Percentiles rank a stretch among this genome's conserved stretches.
These are phyloP conservation scores for Mycteria americana DNA, from an alignment of 2,797 vertebrate genomes.

Conservation along the genomic window DNA sequence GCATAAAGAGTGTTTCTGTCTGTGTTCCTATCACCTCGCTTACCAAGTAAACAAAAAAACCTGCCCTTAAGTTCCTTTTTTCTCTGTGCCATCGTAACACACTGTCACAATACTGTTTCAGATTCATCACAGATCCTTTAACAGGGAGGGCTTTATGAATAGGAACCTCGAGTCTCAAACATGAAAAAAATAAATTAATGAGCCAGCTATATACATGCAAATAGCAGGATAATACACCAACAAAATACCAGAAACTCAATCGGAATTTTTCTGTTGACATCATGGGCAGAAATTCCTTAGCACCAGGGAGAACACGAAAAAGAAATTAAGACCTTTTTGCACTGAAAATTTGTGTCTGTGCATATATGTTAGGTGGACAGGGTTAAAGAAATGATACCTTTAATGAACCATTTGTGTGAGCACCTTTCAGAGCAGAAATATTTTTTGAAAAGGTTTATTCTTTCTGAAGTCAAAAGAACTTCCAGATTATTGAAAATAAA, in stretches of 20 bases:
- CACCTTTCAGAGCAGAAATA: not conserved
- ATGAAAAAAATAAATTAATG: not conserved
- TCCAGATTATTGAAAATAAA: not conserved
- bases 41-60: not conserved
- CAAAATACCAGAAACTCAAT: not conserved
- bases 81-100: not conserved
- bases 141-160: not conserved
- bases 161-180: not conserved
- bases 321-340: fast-evolving
- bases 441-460: not conserved
- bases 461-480: not conserved
- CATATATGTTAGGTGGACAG: not conserved
- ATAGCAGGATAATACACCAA: not conserved
- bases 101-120: not conserved
- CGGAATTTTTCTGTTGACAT: not conserved
- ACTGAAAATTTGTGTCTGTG: not conserved
- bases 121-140: not conserved
- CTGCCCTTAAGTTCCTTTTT: not conserved
- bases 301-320: not conserved
- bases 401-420: not conserved
- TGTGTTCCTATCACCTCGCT: not conserved
- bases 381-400: not conserved
- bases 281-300: not conserved
- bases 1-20: not conserved
- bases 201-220: not conserved